Conservation (phyloP, 2,113 vertebrate species). For the Triplophysa siluroides region DNA sequence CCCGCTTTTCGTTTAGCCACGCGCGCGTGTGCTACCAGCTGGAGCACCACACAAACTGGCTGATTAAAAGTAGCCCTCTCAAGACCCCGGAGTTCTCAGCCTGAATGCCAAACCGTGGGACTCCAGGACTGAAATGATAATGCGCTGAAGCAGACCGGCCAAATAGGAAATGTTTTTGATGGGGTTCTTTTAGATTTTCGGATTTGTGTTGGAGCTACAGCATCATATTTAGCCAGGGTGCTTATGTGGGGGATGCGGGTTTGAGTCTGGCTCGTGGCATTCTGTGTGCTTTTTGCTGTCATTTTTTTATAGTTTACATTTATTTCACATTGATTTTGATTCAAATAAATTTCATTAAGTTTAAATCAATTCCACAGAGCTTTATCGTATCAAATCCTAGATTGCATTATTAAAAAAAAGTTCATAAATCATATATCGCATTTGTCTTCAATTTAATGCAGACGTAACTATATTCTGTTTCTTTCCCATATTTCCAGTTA, state of each 20-base stretch:
- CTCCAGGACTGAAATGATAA: slow-evolving; percentile 23
- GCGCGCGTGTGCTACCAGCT: slow-evolving; percentile 40
- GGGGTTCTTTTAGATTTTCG: not conserved
- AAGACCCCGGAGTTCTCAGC: slow-evolving; percentile 27
- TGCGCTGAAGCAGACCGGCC: not conserved
- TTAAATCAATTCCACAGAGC: no score
- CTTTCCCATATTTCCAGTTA: no score
- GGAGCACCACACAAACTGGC: slow-evolving; percentile 41
- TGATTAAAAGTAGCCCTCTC: slow-evolving; percentile 49
- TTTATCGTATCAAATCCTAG: no score
- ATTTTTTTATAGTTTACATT: no score
- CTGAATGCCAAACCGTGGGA: slow-evolving; percentile 42
- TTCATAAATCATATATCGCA: no score
- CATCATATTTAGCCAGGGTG: no score
- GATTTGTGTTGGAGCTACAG: not conserved
- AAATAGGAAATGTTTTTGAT: not conserved
- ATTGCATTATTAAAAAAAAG: no score
- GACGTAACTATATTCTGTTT: no score
- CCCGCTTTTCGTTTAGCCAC: slow-evolving; percentile 34
- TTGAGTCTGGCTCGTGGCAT: not conserved
- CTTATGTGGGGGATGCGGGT: no score
- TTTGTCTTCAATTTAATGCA: no score
- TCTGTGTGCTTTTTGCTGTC: not conserved
- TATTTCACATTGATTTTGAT: no score
- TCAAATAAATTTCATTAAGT: no score